Evolutionary conservation across 2,797 vertebrate genomes (phyloP), one percentile per base, ranked within the genome.

Genomic region (Neosilurus hyrtlii): DNA sequence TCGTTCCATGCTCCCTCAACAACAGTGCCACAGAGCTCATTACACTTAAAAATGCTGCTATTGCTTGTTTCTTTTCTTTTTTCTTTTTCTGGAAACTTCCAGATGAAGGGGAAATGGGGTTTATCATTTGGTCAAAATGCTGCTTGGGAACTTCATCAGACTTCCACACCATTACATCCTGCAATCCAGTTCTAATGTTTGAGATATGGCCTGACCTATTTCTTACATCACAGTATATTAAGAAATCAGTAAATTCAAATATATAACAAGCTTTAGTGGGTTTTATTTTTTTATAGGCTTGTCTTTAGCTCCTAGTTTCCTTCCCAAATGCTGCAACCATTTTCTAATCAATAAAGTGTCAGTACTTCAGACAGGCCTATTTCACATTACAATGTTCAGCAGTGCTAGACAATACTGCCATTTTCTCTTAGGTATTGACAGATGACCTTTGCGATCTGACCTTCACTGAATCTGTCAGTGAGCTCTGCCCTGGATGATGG

Each of bases 21-120:
- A 88, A 84, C 83, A 63, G 81, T 76, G 52, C 67, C 82, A 85
- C 86, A 0, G 80, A 88, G 87, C 90, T 92, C 90, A 91, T 93
- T 93, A 92, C 84, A 88, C 88, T 92, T 92, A 87, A 90, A 91
- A 91, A 93, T 92, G 82, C 83, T 79, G 76, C 86, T 83, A 84
- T 88, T 84, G 81, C 77, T 76, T 73, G 80, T 24, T 9, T 57
- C 30, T 56, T 61, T 62, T 76, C 88, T 87, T 65, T 35, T 43
- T 43, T 43, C 43, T 43, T 43, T 43, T 43, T 67, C 54, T 30
- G 22, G 52, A 77, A 83, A 80, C 80, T 83, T 62, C 83, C 52
- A 63, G 82, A 88, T 89, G 91, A 91, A 89, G 90, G 82, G 61
- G 80, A 78, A n/a, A 88, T 86, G 89, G 88, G 88, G 85, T 86